Evolutionary conservation across 2,888 invertebrate genomes (phyloP), one percentile per base, ranked within the genome.

Genomic region (Drosophila emarginata): DNA sequence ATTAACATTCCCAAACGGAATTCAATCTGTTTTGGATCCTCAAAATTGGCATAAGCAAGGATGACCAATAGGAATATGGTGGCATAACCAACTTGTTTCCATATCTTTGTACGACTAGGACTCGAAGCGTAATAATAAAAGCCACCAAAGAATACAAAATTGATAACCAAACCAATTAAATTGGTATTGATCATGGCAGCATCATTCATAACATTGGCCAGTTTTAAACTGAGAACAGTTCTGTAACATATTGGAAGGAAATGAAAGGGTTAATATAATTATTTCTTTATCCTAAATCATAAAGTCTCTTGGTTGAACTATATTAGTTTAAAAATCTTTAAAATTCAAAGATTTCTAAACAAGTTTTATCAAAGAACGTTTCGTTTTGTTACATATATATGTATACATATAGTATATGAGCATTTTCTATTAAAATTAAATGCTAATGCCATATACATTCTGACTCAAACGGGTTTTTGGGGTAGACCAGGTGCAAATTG

Each of bases 121-220:
- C 91, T 91, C 6, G 93, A 91, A 0, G 95, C 92, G 87, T 95
- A 96, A 61, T 93, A 88, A 89, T 94, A 95, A 91, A 94, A 97
- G 62, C 95, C 91, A 71, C 93, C 74, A 67, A 94, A 91, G 89
- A 97, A 97, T 3, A 94, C 69, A 2, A 94, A 88, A 90, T 96
- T 97, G 59, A 96, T 92, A 0, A 93, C 91, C 68, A 96, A 92
- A 72, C 96, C 97, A 83, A 95, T 94, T 58, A 95, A 88, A 91
- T 97, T 97, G 18, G 97, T 96, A 86, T 93, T 93, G 56, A 96
- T 94, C 95, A 97, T 96, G 0, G 94, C 94, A 76, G 93, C 91
- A 89, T 97, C 97, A 54, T 94, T 92, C 69, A 97, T 92, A 52
- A 97, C 93, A 75, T 94, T 92, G 15, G 96, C 96, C 91, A 95